Evolutionary conservation across 2,113 vertebrate genomes (phyloP).

Genomic region (Chaenocephalus aceratus): DNA sequence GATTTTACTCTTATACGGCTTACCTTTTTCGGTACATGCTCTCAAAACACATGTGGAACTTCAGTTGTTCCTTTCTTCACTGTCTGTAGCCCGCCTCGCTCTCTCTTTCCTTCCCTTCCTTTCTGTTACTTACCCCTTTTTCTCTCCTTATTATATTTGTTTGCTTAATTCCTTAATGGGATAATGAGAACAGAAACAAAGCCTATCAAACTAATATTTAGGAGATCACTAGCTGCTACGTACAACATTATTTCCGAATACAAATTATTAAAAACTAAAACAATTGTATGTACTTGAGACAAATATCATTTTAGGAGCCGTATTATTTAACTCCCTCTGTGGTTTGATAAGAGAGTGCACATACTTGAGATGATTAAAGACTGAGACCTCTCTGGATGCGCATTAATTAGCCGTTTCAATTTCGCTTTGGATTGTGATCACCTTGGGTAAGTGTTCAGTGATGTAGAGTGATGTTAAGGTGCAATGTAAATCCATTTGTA

Average conservation of each 20-base stretch:
- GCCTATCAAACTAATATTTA: conserved; percentile 49
- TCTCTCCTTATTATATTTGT: conserved; percentile 40
- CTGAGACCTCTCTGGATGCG: conserved; percentile 41
- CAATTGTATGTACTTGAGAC: conserved; percentile 64
- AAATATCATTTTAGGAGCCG: conserved; percentile 70
- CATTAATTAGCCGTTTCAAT: conserved; percentile 66
- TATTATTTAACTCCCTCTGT: conserved; percentile 38
- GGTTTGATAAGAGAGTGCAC: conserved; percentile 71
- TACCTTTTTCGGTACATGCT: conserved; percentile 22
- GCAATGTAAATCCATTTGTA: conserved; percentile 57
- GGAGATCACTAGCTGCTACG: conserved; percentile 52
- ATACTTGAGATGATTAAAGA: conserved; percentile 71
- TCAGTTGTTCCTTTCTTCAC: not conserved
- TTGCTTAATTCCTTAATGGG: conserved; percentile 46
- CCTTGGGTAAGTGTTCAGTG: conserved; percentile 23
- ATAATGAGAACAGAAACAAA: conserved; percentile 28
- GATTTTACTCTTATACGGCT: conserved; percentile 17
- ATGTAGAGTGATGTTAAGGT: conserved; percentile 51
- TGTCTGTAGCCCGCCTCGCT: not conserved
- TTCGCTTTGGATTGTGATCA: conserved; percentile 54
- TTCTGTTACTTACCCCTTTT: not conserved
- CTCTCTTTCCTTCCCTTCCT: not conserved
- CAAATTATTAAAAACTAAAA: conserved; percentile 70
- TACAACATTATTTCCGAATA: conserved; percentile 56
- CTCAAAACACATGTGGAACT: conserved; percentile 17